Conservation (phyloP, 2,113 vertebrate species). For the Chamaea fasciata region DNA sequence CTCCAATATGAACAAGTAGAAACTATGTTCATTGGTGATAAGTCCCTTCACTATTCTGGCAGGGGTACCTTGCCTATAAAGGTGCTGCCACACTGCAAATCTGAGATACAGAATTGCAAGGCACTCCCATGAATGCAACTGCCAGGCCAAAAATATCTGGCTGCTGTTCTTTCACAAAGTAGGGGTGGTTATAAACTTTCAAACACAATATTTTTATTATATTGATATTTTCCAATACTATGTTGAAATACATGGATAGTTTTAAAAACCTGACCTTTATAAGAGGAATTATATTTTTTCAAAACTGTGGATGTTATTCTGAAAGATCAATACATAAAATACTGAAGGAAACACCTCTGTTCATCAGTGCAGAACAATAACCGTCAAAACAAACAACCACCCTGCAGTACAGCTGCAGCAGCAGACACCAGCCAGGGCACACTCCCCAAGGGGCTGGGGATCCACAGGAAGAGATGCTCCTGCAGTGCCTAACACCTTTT, state of each 20-base stretch:
- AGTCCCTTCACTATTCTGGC: neutral
- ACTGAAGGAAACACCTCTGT: neutral
- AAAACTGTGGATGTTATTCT: neutral
- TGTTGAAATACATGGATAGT: neutral
- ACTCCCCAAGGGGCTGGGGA: too few species aligned
- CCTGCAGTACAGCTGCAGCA: neutral
- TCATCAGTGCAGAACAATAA: neutral
- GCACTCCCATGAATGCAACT: neutral
- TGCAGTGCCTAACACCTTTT: neutral
- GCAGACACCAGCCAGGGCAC: neutral
- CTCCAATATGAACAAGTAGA: neutral
- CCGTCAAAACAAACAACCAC: neutral
- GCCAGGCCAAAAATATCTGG: neutral
- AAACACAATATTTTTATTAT: neutral
- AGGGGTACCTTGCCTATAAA: neutral
- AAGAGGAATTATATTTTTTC: neutral
- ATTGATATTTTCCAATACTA: neutral
- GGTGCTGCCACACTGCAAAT: neutral
- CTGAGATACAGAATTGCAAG: neutral
- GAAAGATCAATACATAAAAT: neutral
- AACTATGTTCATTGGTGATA: neutral
- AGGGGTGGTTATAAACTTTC: neutral
- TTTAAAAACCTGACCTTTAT: neutral
- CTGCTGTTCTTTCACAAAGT: neutral
- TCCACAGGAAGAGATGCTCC: neutral